phyloP scores from a whole-genome alignment of 2,888 invertebrate genomes.

The Clepsis dumicolana region DNA sequence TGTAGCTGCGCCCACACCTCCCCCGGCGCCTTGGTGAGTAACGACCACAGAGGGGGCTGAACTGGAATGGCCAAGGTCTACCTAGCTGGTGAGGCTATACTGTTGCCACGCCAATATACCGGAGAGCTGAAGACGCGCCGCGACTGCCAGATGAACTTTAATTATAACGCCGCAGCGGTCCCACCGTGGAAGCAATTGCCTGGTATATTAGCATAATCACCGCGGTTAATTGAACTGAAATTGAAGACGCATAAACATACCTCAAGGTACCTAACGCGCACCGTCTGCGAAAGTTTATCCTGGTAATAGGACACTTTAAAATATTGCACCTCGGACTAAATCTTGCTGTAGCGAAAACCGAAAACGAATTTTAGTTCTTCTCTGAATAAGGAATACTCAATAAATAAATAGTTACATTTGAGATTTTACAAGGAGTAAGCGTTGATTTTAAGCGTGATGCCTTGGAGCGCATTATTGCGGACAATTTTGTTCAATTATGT shows the following conservation, averaged over 20 bases:
- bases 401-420: too few relatives aligned
- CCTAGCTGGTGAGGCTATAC: slow-evolving; percentile 32
- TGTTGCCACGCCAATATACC: slow-evolving; percentile 58
- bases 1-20: slow-evolving; percentile 49
- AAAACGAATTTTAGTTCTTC: background rate
- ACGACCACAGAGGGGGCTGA: slow-evolving; percentile 48
- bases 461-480: background rate
- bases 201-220: slow-evolving; percentile 72
- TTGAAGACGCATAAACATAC: slow-evolving; percentile 50
- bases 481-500: slow-evolving; percentile 11
- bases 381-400: too few relatives aligned
- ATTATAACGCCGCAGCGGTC: slow-evolving; percentile 62
- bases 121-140: slow-evolving; percentile 63
- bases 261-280: slow-evolving; percentile 4
- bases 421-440: too few relatives aligned
- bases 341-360: background rate
- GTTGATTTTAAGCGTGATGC: background rate
- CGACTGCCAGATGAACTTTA: slow-evolving; percentile 73
- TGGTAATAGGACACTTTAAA: background rate
- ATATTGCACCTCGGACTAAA: slow-evolving; percentile 6
- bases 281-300: slow-evolving; percentile 22
- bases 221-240: slow-evolving; percentile 68
- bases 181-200: slow-evolving; percentile 68
- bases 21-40: slow-evolving; percentile 47
- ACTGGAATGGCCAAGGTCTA: slow-evolving; percentile 31